Conservation (phyloP, 23 tunicate species). For the Ascidia mentula region DNA sequence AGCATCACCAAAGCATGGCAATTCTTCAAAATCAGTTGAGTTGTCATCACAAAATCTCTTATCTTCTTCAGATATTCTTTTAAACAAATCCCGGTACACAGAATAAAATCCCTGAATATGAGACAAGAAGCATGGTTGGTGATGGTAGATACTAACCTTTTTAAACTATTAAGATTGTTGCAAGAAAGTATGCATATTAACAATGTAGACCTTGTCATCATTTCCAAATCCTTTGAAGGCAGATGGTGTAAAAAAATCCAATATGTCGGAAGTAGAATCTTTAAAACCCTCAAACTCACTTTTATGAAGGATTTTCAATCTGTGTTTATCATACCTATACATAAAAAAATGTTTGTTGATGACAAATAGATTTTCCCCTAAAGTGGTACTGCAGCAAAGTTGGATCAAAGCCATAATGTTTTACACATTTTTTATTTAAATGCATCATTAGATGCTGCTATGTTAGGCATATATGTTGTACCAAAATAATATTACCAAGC, state of each 20-base stretch:
- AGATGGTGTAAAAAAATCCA: conserved; percentile 75
- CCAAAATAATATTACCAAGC: too few species aligned
- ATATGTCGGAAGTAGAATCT: conserved; percentile 50
- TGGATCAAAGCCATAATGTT: too few species aligned
- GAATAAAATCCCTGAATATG: conserved; percentile 65
- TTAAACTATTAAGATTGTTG: neutral
- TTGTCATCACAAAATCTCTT: conserved; percentile 54
- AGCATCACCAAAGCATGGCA: conserved; percentile 77
- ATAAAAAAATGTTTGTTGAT: too few species aligned
- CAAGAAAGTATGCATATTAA: too few species aligned
- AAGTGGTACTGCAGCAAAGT: too few species aligned
- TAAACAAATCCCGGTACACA: conserved; percentile 81
- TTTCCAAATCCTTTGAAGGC: conserved; percentile 71
- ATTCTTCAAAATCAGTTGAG: conserved; percentile 31
- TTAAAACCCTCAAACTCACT: conserved; percentile 63
- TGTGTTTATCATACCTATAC: conserved; percentile 78
- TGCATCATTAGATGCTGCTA: too few species aligned
- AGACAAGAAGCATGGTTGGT: neutral
- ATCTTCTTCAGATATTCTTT: conserved; percentile 60
- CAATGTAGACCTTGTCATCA: conserved; percentile 70
- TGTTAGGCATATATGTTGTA: too few species aligned
- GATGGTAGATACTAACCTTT: neutral
- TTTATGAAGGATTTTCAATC: conserved; percentile 75
- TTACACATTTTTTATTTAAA: too few species aligned
- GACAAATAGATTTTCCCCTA: too few species aligned